These are phyloP conservation scores for Tinamus major DNA, from an alignment of 2,797 vertebrate genomes.

Conservation along the genomic window DNA sequence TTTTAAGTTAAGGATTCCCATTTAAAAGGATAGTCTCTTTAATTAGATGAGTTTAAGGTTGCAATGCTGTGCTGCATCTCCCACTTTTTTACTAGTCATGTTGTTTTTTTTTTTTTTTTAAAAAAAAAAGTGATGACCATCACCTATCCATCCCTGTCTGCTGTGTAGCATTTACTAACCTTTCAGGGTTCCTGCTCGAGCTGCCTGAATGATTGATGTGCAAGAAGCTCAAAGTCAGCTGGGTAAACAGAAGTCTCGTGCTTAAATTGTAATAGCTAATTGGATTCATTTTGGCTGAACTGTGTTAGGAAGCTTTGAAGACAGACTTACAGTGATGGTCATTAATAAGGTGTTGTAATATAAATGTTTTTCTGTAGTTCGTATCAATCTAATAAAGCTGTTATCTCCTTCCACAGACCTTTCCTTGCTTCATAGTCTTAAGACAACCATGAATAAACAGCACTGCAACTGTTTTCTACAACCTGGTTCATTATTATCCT, in stretches of 20 bases:
- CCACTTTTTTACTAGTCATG: neutral
- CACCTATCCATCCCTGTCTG: neutral
- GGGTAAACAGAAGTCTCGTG: constrained; percentile 23
- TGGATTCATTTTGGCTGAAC: neutral
- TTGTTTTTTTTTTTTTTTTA: neutral
- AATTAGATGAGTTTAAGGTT: neutral
- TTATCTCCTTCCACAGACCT: neutral
- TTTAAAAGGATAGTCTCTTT: neutral
- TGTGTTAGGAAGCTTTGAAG: neutral
- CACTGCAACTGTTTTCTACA: neutral
- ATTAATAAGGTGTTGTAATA: neutral
- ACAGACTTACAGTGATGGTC: neutral
- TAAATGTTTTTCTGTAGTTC: neutral
- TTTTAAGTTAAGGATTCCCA: neutral
- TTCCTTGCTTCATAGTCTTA: neutral
- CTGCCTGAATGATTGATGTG: neutral
- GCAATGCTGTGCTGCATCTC: fast-evolving
- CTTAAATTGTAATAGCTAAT: constrained; percentile 9
- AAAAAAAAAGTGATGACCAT: neutral
- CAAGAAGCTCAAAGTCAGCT: neutral
- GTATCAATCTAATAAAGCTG: neutral
- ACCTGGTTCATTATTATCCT: fast-evolving
- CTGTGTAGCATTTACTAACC: neutral
- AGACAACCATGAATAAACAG: neutral
- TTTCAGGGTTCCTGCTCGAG: neutral